phyloP scores from a whole-genome alignment of 2,797 vertebrate genomes.

The Silurus lanzhouensis region DNA sequence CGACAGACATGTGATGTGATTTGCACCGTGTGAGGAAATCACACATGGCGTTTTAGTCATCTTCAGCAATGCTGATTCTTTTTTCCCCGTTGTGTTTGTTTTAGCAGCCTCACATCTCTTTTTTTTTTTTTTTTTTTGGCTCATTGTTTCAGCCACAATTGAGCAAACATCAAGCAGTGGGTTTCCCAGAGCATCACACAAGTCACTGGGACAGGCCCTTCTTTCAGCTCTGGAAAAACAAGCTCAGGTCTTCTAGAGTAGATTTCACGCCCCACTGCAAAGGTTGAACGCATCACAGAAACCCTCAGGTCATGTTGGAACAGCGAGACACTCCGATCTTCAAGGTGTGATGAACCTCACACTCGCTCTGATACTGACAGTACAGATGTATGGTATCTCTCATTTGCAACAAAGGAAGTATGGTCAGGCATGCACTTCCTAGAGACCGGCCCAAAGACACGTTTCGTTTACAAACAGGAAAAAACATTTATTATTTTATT shows the following conservation, averaged over 20 bases:
- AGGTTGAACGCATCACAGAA: background rate
- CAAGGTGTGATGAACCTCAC: background rate
- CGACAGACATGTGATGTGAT: too few species aligned
- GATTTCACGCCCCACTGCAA: background rate
- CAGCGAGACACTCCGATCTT: background rate
- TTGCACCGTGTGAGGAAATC: background rate
- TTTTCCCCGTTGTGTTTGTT: background rate
- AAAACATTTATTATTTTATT: too few species aligned
- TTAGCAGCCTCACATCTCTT: too few species aligned
- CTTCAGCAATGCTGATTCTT: background rate
- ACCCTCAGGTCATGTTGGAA: background rate
- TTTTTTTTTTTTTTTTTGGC: too few species aligned
- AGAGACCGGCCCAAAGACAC: background rate
- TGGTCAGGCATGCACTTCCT: background rate
- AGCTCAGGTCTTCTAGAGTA: background rate
- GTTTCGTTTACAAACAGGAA: background rate
- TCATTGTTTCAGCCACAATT: too few species aligned
- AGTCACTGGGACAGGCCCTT: background rate
- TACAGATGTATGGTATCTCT: slow-evolving; percentile 22
- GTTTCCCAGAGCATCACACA: background rate
- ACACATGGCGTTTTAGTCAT: background rate
- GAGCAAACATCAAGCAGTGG: background rate
- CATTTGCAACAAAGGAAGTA: background rate
- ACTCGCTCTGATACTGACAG: background rate
- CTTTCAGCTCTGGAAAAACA: background rate